phyloP scores from a whole-genome alignment of 2,797 vertebrate genomes.

The Typhlichthys subterraneus region DNA sequence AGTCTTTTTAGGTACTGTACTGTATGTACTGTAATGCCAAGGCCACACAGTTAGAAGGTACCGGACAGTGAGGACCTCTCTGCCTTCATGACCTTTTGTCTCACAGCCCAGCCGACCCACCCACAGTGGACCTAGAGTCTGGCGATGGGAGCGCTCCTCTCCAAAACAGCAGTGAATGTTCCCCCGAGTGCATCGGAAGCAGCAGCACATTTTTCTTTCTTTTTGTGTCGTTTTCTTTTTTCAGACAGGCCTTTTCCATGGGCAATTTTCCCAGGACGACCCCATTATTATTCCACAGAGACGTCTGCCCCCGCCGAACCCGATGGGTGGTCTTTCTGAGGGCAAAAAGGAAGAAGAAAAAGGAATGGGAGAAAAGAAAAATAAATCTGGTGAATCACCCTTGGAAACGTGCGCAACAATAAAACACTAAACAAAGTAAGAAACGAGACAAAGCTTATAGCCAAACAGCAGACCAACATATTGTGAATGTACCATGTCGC shows the following conservation, averaged over 20 bases:
- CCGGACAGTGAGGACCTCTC: background rate
- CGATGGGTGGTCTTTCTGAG: conserved; percentile 81
- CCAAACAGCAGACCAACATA: conserved; percentile 5
- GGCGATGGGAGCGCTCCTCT: conserved; percentile 34
- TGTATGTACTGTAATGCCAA: background rate
- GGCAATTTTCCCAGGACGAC: conserved; percentile 81
- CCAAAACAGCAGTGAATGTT: conserved; percentile 74
- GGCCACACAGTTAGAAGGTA: conserved; percentile 1
- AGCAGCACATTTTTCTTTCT: conserved; percentile 74
- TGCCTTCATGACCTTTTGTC: conserved; percentile 19
- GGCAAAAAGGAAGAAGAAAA: conserved; percentile 66
- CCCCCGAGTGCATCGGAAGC: conserved; percentile 74
- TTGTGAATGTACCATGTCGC: background rate
- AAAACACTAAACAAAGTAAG: conserved; percentile 65
- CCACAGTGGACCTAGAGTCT: conserved; percentile 31
- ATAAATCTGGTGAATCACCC: conserved; percentile 64
- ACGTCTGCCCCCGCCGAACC: conserved; percentile 75
- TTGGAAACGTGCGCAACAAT: conserved; percentile 65
- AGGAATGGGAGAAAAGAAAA: conserved; percentile 19
- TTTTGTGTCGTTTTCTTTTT: conserved; percentile 39
- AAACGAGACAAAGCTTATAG: conserved; percentile 27
- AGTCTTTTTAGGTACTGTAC: background rate
- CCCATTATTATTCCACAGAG: conserved; percentile 83
- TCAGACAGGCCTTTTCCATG: conserved; percentile 71
- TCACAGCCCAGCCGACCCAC: conserved; percentile 29